These are phyloP conservation scores for Acanthococcus lagerstroemiae DNA, from an alignment of 2,888 invertebrate species.

Conservation along the genomic window DNA sequence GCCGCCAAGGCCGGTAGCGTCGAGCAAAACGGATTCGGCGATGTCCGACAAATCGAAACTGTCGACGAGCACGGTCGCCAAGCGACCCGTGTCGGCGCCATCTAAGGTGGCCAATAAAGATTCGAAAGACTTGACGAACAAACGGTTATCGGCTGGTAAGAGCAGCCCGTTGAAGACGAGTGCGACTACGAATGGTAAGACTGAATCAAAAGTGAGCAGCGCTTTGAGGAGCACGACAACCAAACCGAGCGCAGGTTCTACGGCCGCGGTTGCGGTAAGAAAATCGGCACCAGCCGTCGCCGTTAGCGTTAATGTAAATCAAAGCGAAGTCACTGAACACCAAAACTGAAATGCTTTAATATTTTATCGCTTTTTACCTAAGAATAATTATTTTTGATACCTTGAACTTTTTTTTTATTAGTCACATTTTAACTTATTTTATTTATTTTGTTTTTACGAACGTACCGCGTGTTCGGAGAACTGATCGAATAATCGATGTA, in stretches of 20 bases:
- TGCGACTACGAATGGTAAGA: slow-evolving; percentile 3
- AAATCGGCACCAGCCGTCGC: background rate
- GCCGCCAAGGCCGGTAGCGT: slow-evolving; percentile 21
- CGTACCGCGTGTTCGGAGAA: background rate
- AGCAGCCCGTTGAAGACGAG: background rate
- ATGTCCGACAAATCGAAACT: background rate
- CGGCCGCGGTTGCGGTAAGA: background rate
- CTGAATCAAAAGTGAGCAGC: slow-evolving; percentile 24
- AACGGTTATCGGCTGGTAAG: slow-evolving; percentile 2
- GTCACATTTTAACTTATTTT: background rate
- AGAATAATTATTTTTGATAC: slow-evolving; percentile 15
- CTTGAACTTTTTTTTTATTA: slow-evolving; percentile 16
- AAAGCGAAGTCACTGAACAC: background rate
- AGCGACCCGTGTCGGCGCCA: slow-evolving; percentile 13
- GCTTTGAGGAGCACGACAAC: background rate
- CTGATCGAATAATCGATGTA: no score
- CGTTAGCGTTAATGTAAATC: background rate
- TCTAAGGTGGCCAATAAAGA: slow-evolving; percentile 7
- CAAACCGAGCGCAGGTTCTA: background rate
- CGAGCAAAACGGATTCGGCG: background rate
- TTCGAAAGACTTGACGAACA: slow-evolving; percentile 20
- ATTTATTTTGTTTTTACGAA: slow-evolving; percentile 9
- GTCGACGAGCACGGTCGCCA: background rate
- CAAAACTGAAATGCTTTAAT: slow-evolving; percentile 19
- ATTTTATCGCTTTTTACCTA: slow-evolving; percentile 12